Evolutionary conservation across 64 coral and sea anemone species (phyloP).

Genomic region (Montipora cactus): DNA sequence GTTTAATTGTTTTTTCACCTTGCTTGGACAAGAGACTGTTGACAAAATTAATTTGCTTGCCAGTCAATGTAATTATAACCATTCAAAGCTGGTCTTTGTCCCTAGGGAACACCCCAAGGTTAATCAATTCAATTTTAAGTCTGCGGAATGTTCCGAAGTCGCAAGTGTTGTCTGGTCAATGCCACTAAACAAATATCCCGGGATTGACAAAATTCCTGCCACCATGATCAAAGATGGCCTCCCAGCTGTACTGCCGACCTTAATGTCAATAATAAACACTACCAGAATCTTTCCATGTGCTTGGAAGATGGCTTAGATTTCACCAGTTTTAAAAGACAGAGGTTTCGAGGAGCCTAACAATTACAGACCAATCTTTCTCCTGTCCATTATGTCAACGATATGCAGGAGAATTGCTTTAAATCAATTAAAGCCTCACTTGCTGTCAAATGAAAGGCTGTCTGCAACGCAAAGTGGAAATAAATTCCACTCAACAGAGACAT

Average conservation of each 20-base stretch:
- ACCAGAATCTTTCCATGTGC: too few relatives aligned
- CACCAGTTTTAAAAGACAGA: too few relatives aligned
- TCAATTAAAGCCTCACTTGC: too few relatives aligned
- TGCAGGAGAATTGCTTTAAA: too few relatives aligned
- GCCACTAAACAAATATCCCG: too few relatives aligned
- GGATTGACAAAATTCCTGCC: not conserved
- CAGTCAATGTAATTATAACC: not conserved
- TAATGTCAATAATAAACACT: not conserved
- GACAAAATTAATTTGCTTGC: not conserved
- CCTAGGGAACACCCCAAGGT: not conserved
- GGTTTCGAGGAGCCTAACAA: too few relatives aligned
- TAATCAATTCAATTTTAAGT: not conserved
- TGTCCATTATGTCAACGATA: too few relatives aligned
- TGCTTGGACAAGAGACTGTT: not conserved
- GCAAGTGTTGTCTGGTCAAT: not conserved
- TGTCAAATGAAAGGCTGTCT: too few relatives aligned
- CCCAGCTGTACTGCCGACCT: not conserved
- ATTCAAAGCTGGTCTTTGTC: not conserved
- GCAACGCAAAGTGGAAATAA: too few relatives aligned
- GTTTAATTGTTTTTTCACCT: not conserved
- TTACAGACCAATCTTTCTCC: too few relatives aligned
- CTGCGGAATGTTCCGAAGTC: not conserved
- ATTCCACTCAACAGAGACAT: too few relatives aligned
- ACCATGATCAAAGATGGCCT: not conserved
- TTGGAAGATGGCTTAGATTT: too few relatives aligned